Percentiles rank a stretch among this genome's conserved stretches.
Evolutionary conservation across 2,797 vertebrate species (phyloP).

Genomic region (Mormyrus hasselquistii): DNA sequence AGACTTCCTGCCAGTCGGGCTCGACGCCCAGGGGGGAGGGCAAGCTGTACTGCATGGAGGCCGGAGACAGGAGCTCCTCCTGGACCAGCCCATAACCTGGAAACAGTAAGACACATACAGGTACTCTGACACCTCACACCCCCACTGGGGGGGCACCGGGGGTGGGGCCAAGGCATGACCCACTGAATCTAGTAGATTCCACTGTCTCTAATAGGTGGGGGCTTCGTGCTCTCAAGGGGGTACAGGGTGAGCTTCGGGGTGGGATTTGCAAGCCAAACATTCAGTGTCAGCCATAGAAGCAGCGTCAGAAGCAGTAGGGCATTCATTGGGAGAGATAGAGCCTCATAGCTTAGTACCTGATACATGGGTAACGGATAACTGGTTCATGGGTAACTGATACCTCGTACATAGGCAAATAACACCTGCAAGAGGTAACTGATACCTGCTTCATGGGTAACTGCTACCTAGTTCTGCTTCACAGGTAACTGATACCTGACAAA

Average conservation of each 20-base stretch:
- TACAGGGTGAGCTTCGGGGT: not conserved
- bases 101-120: constrained; percentile 71
- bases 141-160: constrained; percentile 32
- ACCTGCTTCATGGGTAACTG: not conserved
- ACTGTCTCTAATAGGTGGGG: not conserved
- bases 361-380: not conserved
- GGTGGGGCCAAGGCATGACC: not conserved
- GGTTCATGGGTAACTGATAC: not conserved
- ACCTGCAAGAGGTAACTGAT: not conserved
- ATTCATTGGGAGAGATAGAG: constrained; percentile 9
- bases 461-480: not conserved
- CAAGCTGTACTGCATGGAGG: constrained; percentile 90
- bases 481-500: not conserved
- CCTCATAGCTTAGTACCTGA: not conserved
- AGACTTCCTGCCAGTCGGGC: constrained; percentile 95
- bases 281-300: constrained; percentile 15
- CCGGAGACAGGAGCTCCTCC: constrained; percentile 93
- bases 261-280: constrained; percentile 18
- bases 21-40: constrained; percentile 86
- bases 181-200: not conserved
- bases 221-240: not conserved
- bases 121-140: constrained; percentile 66
- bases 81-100: constrained; percentile 91
- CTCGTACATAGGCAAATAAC: not conserved
- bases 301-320: constrained; percentile 8